These are phyloP conservation scores for Galeopsomyia nigrocyanea DNA, from an alignment of 2,888 invertebrate genomes.

Conservation along the genomic window DNA sequence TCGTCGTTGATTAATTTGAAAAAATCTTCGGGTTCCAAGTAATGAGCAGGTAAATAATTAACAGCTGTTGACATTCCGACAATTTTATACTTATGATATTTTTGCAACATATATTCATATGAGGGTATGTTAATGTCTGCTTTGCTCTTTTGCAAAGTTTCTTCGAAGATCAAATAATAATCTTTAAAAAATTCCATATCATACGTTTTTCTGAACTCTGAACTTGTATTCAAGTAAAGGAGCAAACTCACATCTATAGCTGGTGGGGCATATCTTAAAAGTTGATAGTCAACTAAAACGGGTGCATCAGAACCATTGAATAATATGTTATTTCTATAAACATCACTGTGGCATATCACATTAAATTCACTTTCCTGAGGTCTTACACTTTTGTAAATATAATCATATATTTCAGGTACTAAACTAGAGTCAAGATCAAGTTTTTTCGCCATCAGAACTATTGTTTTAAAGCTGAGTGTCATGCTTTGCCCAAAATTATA, in stretches of 20 bases:
- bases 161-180: constrained; percentile 31
- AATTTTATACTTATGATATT: constrained; percentile 59
- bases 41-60: constrained; percentile 57
- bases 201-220: constrained; percentile 12
- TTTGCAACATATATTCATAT: constrained; percentile 55
- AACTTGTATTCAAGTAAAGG: constrained; percentile 18
- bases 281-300: constrained; percentile 38
- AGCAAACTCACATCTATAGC: constrained; percentile 21
- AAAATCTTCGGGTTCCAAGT: constrained; percentile 53
- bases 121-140: constrained; percentile 62
- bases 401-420: constrained; percentile 8
- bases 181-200: constrained; percentile 19
- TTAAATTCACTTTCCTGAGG: constrained; percentile 62
- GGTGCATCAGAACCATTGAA: constrained; percentile 6
- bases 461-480: not conserved
- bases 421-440: constrained; percentile 9
- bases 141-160: constrained; percentile 40
- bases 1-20: constrained; percentile 53
- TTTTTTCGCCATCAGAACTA: constrained; percentile 1
- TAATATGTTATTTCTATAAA: constrained; percentile 35
- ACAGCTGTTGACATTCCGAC: constrained; percentile 56
- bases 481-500: not conserved
- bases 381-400: constrained; percentile 75
- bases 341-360: constrained; percentile 54
- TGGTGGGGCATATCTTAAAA: constrained; percentile 28